Conservation (phyloP, 2,113 vertebrate species). For the Phrynocephalus versicolor region DNA sequence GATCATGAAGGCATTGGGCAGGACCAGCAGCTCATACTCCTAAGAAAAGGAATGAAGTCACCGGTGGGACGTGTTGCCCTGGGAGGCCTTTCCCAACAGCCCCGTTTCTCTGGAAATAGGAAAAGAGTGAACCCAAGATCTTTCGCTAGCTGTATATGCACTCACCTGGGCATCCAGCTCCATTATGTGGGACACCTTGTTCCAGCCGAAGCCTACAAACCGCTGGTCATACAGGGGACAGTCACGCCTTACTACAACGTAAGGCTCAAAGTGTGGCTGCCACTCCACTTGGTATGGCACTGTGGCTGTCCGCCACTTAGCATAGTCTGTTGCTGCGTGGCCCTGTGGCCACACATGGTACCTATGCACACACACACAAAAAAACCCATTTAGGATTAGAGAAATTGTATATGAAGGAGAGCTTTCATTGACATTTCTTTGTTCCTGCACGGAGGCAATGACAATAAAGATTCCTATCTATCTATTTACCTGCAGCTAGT, state of each 20-base stretch:
- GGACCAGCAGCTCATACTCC: slow-evolving; percentile 92
- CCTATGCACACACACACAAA: slow-evolving; percentile 71
- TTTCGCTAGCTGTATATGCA: not conserved
- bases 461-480: too few species aligned
- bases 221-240: slow-evolving; percentile 93
- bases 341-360: slow-evolving; percentile 95
- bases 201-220: slow-evolving; percentile 97
- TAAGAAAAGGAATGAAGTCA: slow-evolving; percentile 39
- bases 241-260: slow-evolving; percentile 90
- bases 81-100: not conserved
- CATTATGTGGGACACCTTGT: slow-evolving; percentile 95
- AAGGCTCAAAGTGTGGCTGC: slow-evolving; percentile 94
- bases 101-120: not conserved
- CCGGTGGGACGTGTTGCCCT: accelerated
- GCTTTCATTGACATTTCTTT: too few species aligned
- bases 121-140: not conserved
- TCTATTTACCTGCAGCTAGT: too few species aligned
- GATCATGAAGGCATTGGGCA: slow-evolving; percentile 96
- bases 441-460: too few species aligned
- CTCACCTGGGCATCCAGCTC: slow-evolving; percentile 94
- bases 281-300: slow-evolving; percentile 88
- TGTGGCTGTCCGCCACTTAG: slow-evolving; percentile 91
- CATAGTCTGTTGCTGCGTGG: slow-evolving; percentile 90
- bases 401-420: not conserved
- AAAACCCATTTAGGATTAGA: not conserved